Evolutionary conservation across 1,140 invertebrate genomes (phyloP), one percentile per base, ranked within the genome.

Genomic region (Paralvinella palmiformis): DNA sequence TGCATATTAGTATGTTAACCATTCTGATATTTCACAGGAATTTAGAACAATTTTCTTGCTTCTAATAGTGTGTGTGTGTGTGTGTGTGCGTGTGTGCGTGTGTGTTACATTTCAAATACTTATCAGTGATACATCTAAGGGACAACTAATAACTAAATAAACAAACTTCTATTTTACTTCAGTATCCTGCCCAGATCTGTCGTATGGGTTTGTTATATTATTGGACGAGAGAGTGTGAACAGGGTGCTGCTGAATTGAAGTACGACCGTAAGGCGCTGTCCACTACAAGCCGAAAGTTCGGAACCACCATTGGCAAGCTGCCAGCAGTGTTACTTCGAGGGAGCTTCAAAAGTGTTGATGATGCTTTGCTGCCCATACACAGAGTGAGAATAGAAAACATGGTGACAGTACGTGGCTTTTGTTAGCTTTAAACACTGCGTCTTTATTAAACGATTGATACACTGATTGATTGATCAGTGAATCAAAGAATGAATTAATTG

Each of bases 161-260:
- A 3, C 10, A 22, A 52, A 0, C 24, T n/a, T 27, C 4, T 7
- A 57, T 57, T 29, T 65, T 53, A 24, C 68, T 69, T 27, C 68
- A 79, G 77, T 80, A 78, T 58, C 75, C 77, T 59, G 71, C 75
- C n/a, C 79, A 80, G 68, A 72, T 80, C 10, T 81, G 76, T 65
- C 65, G 71, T 33, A 70, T 75, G 58, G 75, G 74, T 13, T 70
- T 79, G 71, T 62, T 79, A 50, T 78, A 73, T 62, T 74, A 73
- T 62, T 81, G 79, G 79, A 79, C 77, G 4, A 70, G 68, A 59
- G 80, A 81, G 62, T 75, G 76, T 72, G 78, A 81, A 41, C 41
- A 64, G 27, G 76, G 75, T 45, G 75, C 80, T 13, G 41, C 65
- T 24, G 77, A 80, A 37, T 68, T 78, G 6, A 75, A 75, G 36